Conservation (phyloP, 53 echinoderm and acorn worm species). For the Temnopleurus reevesii region DNA sequence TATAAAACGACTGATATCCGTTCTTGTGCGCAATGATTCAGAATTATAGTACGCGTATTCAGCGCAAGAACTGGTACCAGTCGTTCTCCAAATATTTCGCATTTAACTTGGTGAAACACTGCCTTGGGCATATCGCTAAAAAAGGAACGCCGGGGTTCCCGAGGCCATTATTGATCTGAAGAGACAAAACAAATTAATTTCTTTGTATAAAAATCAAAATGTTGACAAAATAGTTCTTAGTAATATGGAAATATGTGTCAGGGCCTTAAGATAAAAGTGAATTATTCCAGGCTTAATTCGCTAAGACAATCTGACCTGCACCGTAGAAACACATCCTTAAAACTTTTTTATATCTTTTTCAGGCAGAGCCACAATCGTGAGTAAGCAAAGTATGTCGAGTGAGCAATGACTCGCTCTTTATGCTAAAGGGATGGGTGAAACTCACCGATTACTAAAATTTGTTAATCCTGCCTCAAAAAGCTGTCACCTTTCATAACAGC, state of each 20-base stretch:
- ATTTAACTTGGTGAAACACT: too few species aligned
- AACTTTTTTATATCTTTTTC: background rate
- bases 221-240: too few species aligned
- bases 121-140: too few species aligned
- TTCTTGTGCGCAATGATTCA: too few species aligned
- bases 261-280: background rate
- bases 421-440: background rate
- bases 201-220: too few species aligned
- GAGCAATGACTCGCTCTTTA: constrained; percentile 4
- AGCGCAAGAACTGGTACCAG: too few species aligned
- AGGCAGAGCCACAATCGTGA: background rate
- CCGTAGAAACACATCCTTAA: background rate
- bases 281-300: background rate
- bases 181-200: too few species aligned
- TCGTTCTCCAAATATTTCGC: too few species aligned
- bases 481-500: background rate
- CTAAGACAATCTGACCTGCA: constrained; percentile 14
- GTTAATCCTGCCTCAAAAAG: background rate
- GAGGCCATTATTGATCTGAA: too few species aligned
- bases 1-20: too few species aligned
- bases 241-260: background rate
- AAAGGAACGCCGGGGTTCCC: too few species aligned
- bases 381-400: background rate
- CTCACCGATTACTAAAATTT: constrained; percentile 10
- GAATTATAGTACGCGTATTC: too few species aligned